Base-by-base conservation (phyloP, 2,797 vertebrate genomes). In the Gymnopithys bicolor region DNA sequence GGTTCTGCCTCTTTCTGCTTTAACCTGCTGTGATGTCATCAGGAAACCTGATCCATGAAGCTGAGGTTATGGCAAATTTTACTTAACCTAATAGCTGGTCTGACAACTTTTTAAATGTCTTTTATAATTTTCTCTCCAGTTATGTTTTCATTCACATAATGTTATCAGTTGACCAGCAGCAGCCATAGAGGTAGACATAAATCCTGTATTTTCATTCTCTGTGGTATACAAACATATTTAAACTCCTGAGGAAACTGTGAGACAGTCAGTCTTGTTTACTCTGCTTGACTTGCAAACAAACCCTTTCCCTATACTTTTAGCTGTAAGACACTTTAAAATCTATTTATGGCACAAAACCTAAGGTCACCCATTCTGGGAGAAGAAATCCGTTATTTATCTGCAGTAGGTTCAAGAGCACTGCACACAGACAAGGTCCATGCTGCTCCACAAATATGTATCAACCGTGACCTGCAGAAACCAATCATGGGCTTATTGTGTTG, bases 31-130 rank as follows among this genome's bases (percentile, higher is more conserved):
- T 86, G 80, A 91, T 91, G 85, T 90, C 94, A 88, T 94, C 83
- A 94, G 70, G 68, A 96, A 96, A 93, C 48, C n/a, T 86, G 83
- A 76, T 84, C 83, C 82, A 79, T 23, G 33, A 88, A 88, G 45
- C 45, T 84, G 69, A 93, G 76, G 67, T 67, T 95, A 74, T 22
- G 84, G 66, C 3, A 4, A 91, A 81, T 53, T 67, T 90, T 83
- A 90, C 49, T 91, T 93, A 86, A 81, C 62, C 58, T 94, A 86
- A 88, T 90, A 91, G 52, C 74, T 74, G 59, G 3, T 76, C 79
- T 94, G 73, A 82, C 49, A 91, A 86, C 60, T 86, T 94, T 94
- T 95, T 74, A 76, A 82, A 93, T 86, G 55, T 84, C 74, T 94
- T 92, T 92, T 82, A 85, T 81, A 92, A 90, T 74, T 95, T 91